phyloP scores from a whole-genome alignment of 2,888 invertebrate genomes.

The Galerucella calmariensis region DNA sequence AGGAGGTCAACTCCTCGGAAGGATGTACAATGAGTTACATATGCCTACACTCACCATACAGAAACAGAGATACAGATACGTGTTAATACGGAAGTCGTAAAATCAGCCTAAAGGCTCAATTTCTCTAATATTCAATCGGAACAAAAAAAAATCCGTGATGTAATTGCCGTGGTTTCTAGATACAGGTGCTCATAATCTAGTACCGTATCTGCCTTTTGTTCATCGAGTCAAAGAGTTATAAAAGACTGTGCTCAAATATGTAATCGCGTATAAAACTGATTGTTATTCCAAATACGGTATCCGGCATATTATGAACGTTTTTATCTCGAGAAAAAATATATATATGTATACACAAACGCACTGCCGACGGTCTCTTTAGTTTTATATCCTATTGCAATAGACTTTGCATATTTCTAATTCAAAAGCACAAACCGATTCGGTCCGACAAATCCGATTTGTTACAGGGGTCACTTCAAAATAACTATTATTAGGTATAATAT shows the following conservation, averaged over 20 bases:
- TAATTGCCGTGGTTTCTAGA: not conserved
- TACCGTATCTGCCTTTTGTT: conserved; percentile 9
- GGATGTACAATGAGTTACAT: too few relatives aligned
- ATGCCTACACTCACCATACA: too few relatives aligned
- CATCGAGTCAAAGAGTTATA: conserved; percentile 37
- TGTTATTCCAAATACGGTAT: conserved; percentile 54
- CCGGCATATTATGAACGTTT: conserved; percentile 48
- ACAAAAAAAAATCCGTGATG: not conserved
- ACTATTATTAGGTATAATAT: too few relatives aligned
- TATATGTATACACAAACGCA: conserved; percentile 36
- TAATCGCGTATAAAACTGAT: conserved; percentile 54
- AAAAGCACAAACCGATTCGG: conserved; percentile 14
- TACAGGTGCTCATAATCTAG: conserved; percentile 14
- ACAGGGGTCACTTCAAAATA: too few relatives aligned
- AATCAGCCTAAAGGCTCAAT: not conserved
- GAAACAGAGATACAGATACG: too few relatives aligned
- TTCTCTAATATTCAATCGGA: not conserved
- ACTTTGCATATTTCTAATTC: conserved; percentile 42
- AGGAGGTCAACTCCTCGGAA: too few relatives aligned
- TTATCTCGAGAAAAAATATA: conserved; percentile 34
- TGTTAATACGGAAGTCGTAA: not conserved
- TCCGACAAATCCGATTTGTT: not conserved
- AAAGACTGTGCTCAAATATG: conserved; percentile 55
- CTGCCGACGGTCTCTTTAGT: conserved; percentile 44
- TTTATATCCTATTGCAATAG: conserved; percentile 49